Evolutionary conservation across 2,113 vertebrate species (phyloP).

Genomic region (Antidorcas marsupialis): DNA sequence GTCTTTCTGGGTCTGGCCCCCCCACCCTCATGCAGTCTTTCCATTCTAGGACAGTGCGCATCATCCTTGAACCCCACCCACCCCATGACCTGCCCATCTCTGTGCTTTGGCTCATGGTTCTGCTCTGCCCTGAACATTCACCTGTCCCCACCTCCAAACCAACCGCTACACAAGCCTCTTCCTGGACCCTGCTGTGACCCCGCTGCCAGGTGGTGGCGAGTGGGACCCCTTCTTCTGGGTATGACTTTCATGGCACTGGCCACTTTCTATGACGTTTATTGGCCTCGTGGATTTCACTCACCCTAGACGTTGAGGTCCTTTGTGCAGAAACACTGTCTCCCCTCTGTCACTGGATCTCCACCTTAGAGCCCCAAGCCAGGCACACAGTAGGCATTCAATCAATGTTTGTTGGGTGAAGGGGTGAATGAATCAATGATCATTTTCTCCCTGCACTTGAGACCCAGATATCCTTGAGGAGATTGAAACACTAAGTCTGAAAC

Average conservation of each 20-base stretch:
- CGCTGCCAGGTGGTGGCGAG: fast-evolving
- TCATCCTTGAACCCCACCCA: not conserved
- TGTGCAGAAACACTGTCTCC: not conserved
- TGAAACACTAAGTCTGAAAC: not conserved
- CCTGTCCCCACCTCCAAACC: not conserved
- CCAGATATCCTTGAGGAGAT: not conserved
- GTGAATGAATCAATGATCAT: not conserved
- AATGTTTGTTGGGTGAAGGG: conserved; percentile 39
- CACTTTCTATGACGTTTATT: not conserved
- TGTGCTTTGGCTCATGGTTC: not conserved
- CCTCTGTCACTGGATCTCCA: not conserved
- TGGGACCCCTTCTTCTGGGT: not conserved
- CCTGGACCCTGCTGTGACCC: not conserved
- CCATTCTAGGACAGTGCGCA: not conserved
- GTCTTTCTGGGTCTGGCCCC: not conserved
- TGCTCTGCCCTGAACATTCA: not conserved
- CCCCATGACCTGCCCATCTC: not conserved
- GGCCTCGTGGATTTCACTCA: not conserved
- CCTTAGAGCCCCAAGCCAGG: not conserved
- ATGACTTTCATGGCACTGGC: not conserved
- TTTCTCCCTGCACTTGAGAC: not conserved
- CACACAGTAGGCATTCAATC: not conserved
- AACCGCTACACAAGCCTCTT: not conserved
- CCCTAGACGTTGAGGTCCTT: not conserved
- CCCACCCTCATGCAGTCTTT: not conserved